These are phyloP conservation scores for Falco naumanni DNA, from an alignment of 2,797 vertebrate species.

Conservation along the genomic window DNA sequence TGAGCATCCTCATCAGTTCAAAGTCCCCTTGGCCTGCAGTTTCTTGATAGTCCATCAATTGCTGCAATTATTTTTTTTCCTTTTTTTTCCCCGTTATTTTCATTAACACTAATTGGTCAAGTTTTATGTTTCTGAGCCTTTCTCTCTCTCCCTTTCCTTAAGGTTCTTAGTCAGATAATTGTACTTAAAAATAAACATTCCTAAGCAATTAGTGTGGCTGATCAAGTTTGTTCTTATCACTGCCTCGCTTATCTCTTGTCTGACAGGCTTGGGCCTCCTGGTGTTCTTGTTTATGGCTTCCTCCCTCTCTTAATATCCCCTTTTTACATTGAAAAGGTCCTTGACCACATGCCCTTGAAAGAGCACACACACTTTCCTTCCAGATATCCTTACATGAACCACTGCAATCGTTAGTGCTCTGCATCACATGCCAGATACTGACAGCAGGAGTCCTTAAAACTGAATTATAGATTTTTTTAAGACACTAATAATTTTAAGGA, in stretches of 20 bases:
- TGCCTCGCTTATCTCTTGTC: background rate
- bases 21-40: background rate
- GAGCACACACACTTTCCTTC: background rate
- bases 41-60: background rate
- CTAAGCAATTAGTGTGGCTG: background rate
- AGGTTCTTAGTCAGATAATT: background rate
- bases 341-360: background rate
- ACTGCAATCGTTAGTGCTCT: background rate
- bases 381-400: background rate
- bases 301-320: background rate
- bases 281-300: background rate
- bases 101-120: background rate
- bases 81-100: background rate
- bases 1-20: background rate
- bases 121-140: background rate
- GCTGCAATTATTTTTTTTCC: background rate
- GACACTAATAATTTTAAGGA: conserved; percentile 20
- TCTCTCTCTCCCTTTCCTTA: background rate
- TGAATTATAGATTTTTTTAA: conserved; percentile 24
- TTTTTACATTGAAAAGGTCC: background rate
- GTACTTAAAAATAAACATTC: background rate
- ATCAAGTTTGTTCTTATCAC: background rate
- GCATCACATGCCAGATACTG: background rate
- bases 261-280: background rate
- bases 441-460: background rate